These are phyloP conservation scores for Parelbella ahira DNA, from an alignment of 2,888 invertebrate genomes.

Conservation along the genomic window DNA sequence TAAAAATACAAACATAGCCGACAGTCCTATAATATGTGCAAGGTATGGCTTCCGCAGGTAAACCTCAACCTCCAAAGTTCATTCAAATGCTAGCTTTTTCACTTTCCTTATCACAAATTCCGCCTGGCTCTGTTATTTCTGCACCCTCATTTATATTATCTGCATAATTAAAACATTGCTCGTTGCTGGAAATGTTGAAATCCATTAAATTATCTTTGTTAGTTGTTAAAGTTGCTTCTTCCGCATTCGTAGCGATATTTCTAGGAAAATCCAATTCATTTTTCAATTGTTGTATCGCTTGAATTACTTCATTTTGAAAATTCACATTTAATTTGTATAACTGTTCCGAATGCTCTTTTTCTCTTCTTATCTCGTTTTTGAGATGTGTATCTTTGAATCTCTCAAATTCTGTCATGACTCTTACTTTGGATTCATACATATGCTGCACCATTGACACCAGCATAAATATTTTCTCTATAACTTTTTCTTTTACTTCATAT, in stretches of 20 bases:
- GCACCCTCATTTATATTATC: not conserved
- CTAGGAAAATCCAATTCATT: constrained; percentile 66
- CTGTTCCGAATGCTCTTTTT: constrained; percentile 70
- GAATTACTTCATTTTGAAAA: constrained; percentile 70
- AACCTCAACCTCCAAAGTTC: too few relatives aligned
- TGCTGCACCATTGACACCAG: constrained; percentile 73
- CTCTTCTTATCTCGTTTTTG: constrained; percentile 63
- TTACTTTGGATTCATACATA: constrained; percentile 69
- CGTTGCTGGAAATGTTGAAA: constrained; percentile 44
- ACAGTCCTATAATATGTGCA: too few relatives aligned
- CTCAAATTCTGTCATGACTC: constrained; percentile 67
- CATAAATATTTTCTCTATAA: constrained; percentile 65
- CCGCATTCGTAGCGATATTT: constrained; percentile 45
- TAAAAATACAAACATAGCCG: too few relatives aligned
- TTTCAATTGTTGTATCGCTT: constrained; percentile 65
- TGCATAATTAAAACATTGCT: constrained; percentile 1
- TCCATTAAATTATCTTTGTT: constrained; percentile 33
- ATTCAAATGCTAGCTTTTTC: too few relatives aligned
- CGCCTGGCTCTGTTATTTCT: not conserved
- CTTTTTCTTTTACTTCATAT: constrained; percentile 65
- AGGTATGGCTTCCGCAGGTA: too few relatives aligned
- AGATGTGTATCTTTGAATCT: constrained; percentile 68
- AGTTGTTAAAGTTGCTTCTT: constrained; percentile 32
- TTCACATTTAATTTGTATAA: constrained; percentile 71
- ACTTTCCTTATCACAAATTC: constrained; percentile 1